Conservation (phyloP, 2,888 invertebrate species). For the Napeogenes inachia region DNA sequence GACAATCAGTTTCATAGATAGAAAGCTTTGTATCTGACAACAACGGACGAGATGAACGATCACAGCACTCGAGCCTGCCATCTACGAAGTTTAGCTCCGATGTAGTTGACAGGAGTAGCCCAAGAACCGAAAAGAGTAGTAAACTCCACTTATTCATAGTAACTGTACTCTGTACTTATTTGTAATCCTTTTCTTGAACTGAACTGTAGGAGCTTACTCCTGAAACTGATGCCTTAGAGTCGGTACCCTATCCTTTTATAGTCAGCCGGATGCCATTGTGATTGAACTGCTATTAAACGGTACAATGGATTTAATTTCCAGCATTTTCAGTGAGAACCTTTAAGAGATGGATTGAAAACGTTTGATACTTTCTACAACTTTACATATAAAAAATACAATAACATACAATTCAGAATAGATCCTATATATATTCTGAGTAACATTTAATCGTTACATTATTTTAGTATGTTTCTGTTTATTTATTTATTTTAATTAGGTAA, state of each 20-base stretch:
- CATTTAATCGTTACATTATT: too few relatives aligned
- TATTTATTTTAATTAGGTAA: background rate
- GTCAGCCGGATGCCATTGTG: conserved; percentile 37
- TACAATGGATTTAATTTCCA: conserved; percentile 70
- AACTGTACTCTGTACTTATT: conserved; percentile 50
- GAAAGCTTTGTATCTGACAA: conserved; percentile 40
- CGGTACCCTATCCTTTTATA: conserved; percentile 52
- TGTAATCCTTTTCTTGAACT: conserved; percentile 35
- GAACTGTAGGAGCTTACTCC: conserved; percentile 50
- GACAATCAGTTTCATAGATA: conserved; percentile 10
- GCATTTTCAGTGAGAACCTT: conserved; percentile 15
- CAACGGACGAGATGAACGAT: conserved; percentile 37
- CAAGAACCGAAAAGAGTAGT: conserved; percentile 63
- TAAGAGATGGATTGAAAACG: conserved; percentile 4
- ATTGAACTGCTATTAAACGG: conserved; percentile 65
- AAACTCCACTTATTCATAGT: conserved; percentile 75
- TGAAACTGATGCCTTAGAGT: conserved; percentile 50
- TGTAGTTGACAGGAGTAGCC: conserved; percentile 57
- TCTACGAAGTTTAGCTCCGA: conserved; percentile 59
- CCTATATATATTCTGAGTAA: too few relatives aligned
- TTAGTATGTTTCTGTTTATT: too few relatives aligned
- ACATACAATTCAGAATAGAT: too few relatives aligned
- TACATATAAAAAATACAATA: background rate
- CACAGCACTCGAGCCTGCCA: conserved; percentile 61
- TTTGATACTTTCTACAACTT: conserved; percentile 17